Conservation (phyloP, 53 echinoderm and acorn worm species). For the Paracentrotus lividus region DNA sequence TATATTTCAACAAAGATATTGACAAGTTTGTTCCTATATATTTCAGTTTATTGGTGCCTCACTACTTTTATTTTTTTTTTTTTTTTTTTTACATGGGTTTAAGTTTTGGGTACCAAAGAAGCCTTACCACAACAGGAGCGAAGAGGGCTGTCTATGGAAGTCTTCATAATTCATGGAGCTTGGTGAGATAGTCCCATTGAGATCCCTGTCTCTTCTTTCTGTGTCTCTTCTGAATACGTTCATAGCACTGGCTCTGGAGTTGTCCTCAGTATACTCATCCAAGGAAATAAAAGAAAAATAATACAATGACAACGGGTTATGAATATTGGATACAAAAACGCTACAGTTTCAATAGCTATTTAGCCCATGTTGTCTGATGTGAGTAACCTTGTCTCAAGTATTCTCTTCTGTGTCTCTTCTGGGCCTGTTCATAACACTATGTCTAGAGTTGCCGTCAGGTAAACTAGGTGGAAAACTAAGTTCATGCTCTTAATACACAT, state of each 20-base stretch:
- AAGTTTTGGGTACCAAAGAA: not conserved
- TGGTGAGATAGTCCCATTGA: conserved; percentile 85
- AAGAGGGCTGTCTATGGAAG: conserved; percentile 73
- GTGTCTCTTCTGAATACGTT: conserved; percentile 81
- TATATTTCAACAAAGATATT: too few species aligned
- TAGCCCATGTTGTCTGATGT: too few species aligned
- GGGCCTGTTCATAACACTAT: conserved; percentile 79
- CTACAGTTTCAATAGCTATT: too few species aligned
- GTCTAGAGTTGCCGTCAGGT: conserved; percentile 89
- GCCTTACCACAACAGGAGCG: conserved; percentile 93
- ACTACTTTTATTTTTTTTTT: too few species aligned
- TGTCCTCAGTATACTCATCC: conserved; percentile 85
- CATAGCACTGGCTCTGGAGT: conserved; percentile 86
- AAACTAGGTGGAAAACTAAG: too few species aligned
- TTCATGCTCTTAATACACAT: too few species aligned
- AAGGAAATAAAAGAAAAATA: too few species aligned
- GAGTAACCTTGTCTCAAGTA: conserved; percentile 86
- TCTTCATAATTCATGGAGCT: conserved; percentile 90
- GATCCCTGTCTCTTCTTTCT: conserved; percentile 88
- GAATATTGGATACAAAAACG: too few species aligned
- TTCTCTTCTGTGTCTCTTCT: conserved; percentile 84
- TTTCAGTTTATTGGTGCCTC: too few species aligned
- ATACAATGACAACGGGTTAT: too few species aligned
- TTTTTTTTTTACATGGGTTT: not conserved
- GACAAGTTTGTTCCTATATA: too few species aligned